These are phyloP conservation scores for Nerophis lumbriciformis DNA, from an alignment of 2,113 vertebrate species.

Conservation along the genomic window DNA sequence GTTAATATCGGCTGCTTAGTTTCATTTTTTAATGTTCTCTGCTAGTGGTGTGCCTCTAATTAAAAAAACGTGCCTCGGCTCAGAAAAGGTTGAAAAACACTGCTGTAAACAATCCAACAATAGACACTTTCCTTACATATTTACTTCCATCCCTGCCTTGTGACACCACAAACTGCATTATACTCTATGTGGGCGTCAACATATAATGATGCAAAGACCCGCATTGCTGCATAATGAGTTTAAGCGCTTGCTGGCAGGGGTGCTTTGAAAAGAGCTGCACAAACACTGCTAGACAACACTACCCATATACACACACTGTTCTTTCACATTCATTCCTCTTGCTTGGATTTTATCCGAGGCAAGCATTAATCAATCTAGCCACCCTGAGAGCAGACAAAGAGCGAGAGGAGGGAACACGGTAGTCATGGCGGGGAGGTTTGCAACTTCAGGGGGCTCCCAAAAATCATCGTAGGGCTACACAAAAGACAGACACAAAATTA, in stretches of 20 bases:
- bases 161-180: slow-evolving; percentile 12
- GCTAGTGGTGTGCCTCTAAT: no score
- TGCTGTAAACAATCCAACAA: background rate
- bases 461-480: no score
- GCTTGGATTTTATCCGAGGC: slow-evolving; percentile 41
- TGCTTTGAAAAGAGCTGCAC: slow-evolving; percentile 30
- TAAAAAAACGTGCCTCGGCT: no score
- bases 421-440: background rate
- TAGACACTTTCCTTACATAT: background rate
- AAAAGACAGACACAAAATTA: no score
- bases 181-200: slow-evolving; percentile 22
- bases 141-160: background rate
- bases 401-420: slow-evolving; percentile 12
- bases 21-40: no score
- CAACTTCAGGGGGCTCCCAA: background rate
- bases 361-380: slow-evolving; percentile 55
- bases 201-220: slow-evolving; percentile 39
- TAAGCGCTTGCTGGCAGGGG: slow-evolving; percentile 35
- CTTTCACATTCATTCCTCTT: slow-evolving; percentile 22
- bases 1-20: no score
- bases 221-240: slow-evolving; percentile 59
- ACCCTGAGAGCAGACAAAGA: slow-evolving; percentile 34
- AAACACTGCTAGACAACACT: slow-evolving; percentile 6
- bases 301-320: slow-evolving; percentile 13
- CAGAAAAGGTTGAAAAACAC: no score